A percentile compares a stretch with the other conserved stretches of the same genome.
Evolutionary conservation across 37 sponge, comb jelly and placozoan genomes (phyloP).

Genomic region (Halisarca cf. caerulea): DNA sequence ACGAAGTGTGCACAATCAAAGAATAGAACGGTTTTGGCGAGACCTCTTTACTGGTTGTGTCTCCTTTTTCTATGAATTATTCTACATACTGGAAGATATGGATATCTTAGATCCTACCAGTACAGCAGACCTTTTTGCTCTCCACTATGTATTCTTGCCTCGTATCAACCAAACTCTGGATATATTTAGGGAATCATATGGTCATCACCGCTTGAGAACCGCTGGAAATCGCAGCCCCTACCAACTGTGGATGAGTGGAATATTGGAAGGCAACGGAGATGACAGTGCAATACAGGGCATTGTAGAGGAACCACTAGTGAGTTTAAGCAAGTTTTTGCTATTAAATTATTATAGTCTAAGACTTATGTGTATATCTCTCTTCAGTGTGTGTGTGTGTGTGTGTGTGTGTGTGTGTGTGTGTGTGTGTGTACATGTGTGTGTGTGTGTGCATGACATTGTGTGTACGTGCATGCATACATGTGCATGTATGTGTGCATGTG

Average conservation of each 20-base stretch:
- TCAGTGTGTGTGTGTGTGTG: not conserved
- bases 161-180: slow-evolving; percentile 1
- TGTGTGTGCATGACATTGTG: too few species aligned
- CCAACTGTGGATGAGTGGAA: slow-evolving; percentile 49
- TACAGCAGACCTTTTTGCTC: slow-evolving; percentile 22
- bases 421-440: not conserved
- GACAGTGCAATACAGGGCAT: not conserved
- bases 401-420: not conserved
- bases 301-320: not conserved
- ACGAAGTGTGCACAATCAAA: slow-evolving; percentile 47
- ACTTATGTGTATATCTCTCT: not conserved
- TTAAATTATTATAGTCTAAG: too few species aligned
- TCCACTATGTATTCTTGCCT: slow-evolving; percentile 39
- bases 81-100: slow-evolving; percentile 15
- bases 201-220: slow-evolving; percentile 32
- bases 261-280: not conserved
- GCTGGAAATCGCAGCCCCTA: too few species aligned
- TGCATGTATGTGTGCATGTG: too few species aligned
- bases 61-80: slow-evolving; percentile 20
- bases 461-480: too few species aligned
- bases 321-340: too few species aligned
- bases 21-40: slow-evolving; percentile 51
- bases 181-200: slow-evolving; percentile 22
- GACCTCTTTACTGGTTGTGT: slow-evolving; percentile 45
- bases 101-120: slow-evolving; percentile 10